Evolutionary conservation across 1,140 invertebrate genomes (phyloP).

Genomic region (Drosophila erecta): DNA sequence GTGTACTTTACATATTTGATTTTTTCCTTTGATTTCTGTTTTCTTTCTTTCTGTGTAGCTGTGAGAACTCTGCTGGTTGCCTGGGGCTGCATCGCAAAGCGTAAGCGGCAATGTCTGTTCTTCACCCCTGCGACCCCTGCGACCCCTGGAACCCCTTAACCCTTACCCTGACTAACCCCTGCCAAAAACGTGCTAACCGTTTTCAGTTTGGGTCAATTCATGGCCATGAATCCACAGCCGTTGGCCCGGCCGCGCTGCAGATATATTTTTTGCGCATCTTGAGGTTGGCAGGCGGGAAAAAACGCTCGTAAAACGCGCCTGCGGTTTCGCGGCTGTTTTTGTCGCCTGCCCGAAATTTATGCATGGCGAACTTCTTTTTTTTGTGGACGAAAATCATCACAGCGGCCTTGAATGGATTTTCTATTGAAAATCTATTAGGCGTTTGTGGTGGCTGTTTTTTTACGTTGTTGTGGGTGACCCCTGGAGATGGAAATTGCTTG

Average conservation of each 20-base stretch:
- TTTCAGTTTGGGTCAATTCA: conserved; percentile 32
- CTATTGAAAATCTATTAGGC: conserved; percentile 14
- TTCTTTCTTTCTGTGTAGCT: conserved; percentile 35
- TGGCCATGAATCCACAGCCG: conserved; percentile 35
- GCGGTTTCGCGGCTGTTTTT: conserved; percentile 31
- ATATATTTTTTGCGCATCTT: conserved; percentile 26
- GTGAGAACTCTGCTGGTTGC: conserved; percentile 49
- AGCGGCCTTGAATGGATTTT: conserved; percentile 18
- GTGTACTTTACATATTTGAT: conserved; percentile 1
- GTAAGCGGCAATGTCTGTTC: conserved; percentile 57
- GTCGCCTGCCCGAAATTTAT: conserved; percentile 36
- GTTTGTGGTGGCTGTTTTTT: background rate
- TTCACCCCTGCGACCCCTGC: conserved; percentile 4
- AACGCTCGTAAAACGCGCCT: conserved; percentile 38
- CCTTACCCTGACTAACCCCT: conserved; percentile 18
- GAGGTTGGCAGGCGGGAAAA: conserved; percentile 12
- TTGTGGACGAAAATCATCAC: conserved; percentile 7
- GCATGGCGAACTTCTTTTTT: conserved; percentile 26
- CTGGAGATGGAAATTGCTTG: background rate
- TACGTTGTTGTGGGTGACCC: background rate
- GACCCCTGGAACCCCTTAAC: conserved; percentile 4
- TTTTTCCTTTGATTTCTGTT: conserved; percentile 9
- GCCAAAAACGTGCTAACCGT: conserved; percentile 18
- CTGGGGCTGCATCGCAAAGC: conserved; percentile 60
- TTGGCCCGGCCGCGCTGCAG: conserved; percentile 1